Evolutionary conservation across 2,113 vertebrate genomes (phyloP), one percentile per base, ranked within the genome.

Genomic region (Arvicanthis niloticus): DNA sequence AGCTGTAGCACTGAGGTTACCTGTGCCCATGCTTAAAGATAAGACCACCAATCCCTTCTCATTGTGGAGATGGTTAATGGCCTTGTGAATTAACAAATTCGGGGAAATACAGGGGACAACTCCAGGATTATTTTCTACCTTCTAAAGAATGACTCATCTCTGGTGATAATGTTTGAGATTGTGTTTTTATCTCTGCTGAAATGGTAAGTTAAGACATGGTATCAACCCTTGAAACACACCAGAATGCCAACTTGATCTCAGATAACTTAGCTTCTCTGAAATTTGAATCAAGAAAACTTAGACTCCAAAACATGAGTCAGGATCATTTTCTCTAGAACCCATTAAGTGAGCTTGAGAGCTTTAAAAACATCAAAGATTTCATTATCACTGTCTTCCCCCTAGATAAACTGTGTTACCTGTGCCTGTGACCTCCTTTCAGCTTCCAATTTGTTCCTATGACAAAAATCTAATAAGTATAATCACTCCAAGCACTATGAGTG

Each of bases 351-450:
- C n/a, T 68, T 73, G 48, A 8, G 51, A 51, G 13, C n/a, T 95
- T 93, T 95, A 29, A 94, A 72, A 89, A 75, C 58, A 77, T 60
- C 26, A 70, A 90, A 91, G 65, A 70, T 84, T 77, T 72, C n/a
- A 76, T 76, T 81, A 16, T 89, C 58, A 81, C 51, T 65, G 0
- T 53, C 7, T 77, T 77, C 3, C 45, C 45, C 19, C 11, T 78
- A 80, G 60, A 42, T 51, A 93, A 75, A 77, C 62, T 82, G 3
- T 15, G 7, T 13, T 24, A 37, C 58, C 42, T 12, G 80, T 3
- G 65, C 77, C 70, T 10, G 34, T 85, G 21, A 88, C 15, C 26
- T 72, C 58, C 75, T 51, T 95, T 88, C 62, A 87, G 26, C 34
- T 91, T 89, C 56, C 75, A 88, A 0, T 84, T 48, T 89, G 42